These are phyloP conservation scores for Junonia oenone DNA, from an alignment of 2,888 invertebrate genomes.

Conservation along the genomic window DNA sequence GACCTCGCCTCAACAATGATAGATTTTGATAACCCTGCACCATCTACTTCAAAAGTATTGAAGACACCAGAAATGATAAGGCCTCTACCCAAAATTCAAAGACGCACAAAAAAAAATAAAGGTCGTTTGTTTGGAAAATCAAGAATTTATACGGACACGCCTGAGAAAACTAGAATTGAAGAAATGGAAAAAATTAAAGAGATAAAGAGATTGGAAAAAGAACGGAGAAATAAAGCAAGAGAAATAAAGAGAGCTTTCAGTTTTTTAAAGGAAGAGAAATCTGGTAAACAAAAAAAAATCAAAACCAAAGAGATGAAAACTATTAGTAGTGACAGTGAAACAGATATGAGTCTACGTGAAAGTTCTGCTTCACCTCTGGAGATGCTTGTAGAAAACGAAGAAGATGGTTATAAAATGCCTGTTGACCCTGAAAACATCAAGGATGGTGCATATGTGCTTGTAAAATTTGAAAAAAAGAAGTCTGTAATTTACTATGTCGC, in stretches of 20 bases:
- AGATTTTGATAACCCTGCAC: too few species aligned
- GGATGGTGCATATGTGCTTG: conserved; percentile 9
- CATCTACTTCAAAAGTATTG: too few species aligned
- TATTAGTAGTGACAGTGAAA: background rate
- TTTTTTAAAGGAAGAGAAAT: background rate
- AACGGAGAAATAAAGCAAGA: too few species aligned
- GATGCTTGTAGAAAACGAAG: background rate
- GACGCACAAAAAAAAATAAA: too few species aligned
- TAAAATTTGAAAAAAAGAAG: conserved; percentile 21
- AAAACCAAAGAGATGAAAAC: background rate
- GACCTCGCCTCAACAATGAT: too few species aligned
- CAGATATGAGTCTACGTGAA: background rate
- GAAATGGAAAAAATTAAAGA: background rate
- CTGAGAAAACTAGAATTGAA: too few species aligned
- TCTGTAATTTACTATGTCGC: conserved; percentile 9
- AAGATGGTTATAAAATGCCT: background rate
- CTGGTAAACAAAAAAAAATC: background rate
- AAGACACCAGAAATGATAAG: background rate
- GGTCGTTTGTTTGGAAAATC: too few species aligned
- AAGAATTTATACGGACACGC: too few species aligned
- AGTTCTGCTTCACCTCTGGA: background rate
- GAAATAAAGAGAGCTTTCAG: background rate
- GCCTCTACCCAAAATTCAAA: too few species aligned
- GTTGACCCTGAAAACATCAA: background rate
- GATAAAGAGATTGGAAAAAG: background rate